Conservation (phyloP, 1,140 invertebrate genomes). For the Pseudoatta argentina region DNA sequence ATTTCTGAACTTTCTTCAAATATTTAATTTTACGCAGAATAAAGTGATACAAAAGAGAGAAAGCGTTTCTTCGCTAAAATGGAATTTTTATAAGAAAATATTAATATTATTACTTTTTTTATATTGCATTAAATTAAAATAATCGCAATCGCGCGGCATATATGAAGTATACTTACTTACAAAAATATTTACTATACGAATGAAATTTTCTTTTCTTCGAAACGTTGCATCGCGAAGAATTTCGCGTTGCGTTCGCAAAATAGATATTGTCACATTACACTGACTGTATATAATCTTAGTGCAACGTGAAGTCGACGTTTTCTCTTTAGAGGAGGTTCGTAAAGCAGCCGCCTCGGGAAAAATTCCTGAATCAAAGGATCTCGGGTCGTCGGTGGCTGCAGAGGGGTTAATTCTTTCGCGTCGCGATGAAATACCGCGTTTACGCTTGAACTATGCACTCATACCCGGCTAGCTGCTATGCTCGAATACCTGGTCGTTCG, state of each 20-base stretch:
- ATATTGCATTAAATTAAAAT: not conserved
- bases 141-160: not conserved
- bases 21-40: not conserved
- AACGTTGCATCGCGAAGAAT: not conserved
- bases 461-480: not conserved
- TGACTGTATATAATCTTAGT: constrained; percentile 21
- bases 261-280: constrained; percentile 47
- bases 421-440: constrained; percentile 57
- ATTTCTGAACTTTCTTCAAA: not conserved
- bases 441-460: constrained; percentile 50
- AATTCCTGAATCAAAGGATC: constrained; percentile 59
- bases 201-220: not conserved
- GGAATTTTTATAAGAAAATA: not conserved
- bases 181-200: not conserved
- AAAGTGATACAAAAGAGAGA: not conserved
- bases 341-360: constrained; percentile 32
- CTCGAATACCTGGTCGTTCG: constrained; percentile 31
- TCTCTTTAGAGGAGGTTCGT: not conserved
- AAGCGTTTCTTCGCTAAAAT: not conserved
- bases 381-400: constrained; percentile 41
- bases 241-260: constrained; percentile 2
- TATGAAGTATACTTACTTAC: too few relatives aligned
- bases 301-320: constrained; percentile 17
- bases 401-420: constrained; percentile 52
- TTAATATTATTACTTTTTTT: not conserved